Conservation (phyloP, 2,888 invertebrate genomes). For the Mechanitis messenoides region DNA sequence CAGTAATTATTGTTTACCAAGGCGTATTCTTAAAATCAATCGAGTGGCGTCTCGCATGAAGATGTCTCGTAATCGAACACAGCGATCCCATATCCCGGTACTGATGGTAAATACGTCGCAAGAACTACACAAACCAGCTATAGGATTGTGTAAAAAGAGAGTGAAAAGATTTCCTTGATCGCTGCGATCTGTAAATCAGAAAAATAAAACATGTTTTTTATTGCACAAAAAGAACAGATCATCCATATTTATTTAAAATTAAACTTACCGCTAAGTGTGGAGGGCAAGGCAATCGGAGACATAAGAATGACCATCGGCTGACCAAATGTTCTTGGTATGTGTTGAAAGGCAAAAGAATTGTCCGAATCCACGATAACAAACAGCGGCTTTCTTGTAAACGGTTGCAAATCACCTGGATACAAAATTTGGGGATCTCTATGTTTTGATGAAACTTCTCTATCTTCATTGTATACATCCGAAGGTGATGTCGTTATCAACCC, state of each 20-base stretch:
- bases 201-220: background rate
- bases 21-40: conserved; percentile 85
- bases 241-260: background rate
- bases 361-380: conserved; percentile 97
- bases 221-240: background rate
- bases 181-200: conserved; percentile 79
- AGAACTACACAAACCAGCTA: conserved; percentile 89
- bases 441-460: conserved; percentile 27
- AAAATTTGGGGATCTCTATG: conserved; percentile 85
- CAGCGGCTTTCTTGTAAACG: conserved; percentile 93
- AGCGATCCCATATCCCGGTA: conserved; percentile 92
- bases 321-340: conserved; percentile 92
- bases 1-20: conserved; percentile 36
- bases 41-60: conserved; percentile 93
- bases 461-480: conserved; percentile 78
- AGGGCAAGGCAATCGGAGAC: conserved; percentile 94
- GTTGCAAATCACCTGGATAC: conserved; percentile 95
- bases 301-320: conserved; percentile 94
- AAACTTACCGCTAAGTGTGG: conserved; percentile 85
- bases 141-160: conserved; percentile 94
- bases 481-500: conserved; percentile 93
- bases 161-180: conserved; percentile 92
- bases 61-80: conserved; percentile 89
- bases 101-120: conserved; percentile 92
- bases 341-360: conserved; percentile 94